Conservation (phyloP, 2,797 vertebrate genomes). For the Sarcophilus harrisii region DNA sequence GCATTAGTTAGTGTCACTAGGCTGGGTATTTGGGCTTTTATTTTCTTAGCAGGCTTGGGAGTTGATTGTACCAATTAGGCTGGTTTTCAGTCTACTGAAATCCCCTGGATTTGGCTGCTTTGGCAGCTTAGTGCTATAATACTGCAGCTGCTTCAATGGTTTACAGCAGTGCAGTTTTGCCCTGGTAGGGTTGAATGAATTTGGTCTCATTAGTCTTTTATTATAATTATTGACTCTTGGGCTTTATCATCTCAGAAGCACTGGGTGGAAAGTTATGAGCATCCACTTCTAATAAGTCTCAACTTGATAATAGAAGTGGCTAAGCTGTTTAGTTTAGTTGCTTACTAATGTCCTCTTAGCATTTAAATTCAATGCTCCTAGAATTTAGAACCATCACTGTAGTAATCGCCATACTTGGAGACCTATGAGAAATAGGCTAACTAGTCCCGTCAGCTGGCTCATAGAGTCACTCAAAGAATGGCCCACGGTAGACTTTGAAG, state of each 20-base stretch:
- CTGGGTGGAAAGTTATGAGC: slow-evolving; percentile 15
- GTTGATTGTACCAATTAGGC: neutral
- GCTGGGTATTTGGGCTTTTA: neutral
- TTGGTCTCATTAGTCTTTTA: slow-evolving; percentile 7
- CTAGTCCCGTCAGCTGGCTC: neutral
- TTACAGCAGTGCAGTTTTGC: neutral
- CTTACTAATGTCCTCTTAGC: neutral
- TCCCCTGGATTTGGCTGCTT: neutral
- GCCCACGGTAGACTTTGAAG: fast-evolving
- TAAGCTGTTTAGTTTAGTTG: fast-evolving
- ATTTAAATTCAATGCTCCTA: neutral
- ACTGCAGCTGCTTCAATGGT: neutral
- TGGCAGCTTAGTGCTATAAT: neutral
- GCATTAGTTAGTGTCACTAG: fast-evolving
- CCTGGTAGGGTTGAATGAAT: fast-evolving
- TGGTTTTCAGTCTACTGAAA: neutral
- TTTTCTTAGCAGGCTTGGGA: slow-evolving; percentile 15
- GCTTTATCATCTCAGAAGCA: neutral
- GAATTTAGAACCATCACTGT: neutral
- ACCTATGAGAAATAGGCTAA: fast-evolving
- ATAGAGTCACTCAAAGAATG: neutral
- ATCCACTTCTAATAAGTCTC: neutral
- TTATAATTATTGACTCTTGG: neutral
- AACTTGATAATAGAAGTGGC: neutral
- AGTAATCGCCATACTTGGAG: neutral